Conservation (phyloP, 1,140 invertebrate species). For the Monochamus saltuarius region DNA sequence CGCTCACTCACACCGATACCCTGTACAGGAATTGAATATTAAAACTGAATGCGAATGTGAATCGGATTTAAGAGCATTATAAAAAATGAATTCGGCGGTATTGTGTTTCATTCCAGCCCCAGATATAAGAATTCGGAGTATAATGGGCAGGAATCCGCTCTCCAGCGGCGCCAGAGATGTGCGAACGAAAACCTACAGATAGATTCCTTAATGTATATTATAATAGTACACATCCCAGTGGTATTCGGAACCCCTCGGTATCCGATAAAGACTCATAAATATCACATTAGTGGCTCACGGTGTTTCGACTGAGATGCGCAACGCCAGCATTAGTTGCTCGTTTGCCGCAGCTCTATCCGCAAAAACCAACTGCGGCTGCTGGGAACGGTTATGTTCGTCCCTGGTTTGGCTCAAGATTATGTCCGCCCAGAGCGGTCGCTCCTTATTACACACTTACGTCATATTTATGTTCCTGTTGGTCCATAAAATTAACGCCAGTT, state of each 20-base stretch:
- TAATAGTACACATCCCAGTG: slow-evolving; percentile 25
- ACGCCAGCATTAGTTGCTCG: slow-evolving; percentile 42
- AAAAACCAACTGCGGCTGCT: slow-evolving; percentile 36
- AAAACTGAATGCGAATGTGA: too few species aligned
- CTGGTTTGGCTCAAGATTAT: slow-evolving; percentile 26
- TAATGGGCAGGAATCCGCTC: too few species aligned
- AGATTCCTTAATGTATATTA: slow-evolving; percentile 31
- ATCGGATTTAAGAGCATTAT: too few species aligned
- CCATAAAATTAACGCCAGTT: too few species aligned
- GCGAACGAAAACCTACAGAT: too few species aligned
- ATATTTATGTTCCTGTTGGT: slow-evolving; percentile 24
- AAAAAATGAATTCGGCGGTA: too few species aligned
- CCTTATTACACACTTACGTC: slow-evolving; percentile 38
- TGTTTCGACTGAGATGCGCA: slow-evolving; percentile 34
- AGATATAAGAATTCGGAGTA: too few species aligned
- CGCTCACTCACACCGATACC: too few species aligned
- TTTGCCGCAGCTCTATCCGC: slow-evolving; percentile 39
- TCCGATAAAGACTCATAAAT: slow-evolving; percentile 45
- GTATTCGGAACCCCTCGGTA: slow-evolving; percentile 27
- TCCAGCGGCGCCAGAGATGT: too few species aligned
- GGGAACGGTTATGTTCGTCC: slow-evolving; percentile 31
- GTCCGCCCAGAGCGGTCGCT: slow-evolving; percentile 17
- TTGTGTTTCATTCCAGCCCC: too few species aligned
- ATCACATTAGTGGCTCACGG: slow-evolving; percentile 42
- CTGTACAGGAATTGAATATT: too few species aligned